Conservation (phyloP, 1,140 invertebrate species). For the Hydropsyche tenuis region DNA sequence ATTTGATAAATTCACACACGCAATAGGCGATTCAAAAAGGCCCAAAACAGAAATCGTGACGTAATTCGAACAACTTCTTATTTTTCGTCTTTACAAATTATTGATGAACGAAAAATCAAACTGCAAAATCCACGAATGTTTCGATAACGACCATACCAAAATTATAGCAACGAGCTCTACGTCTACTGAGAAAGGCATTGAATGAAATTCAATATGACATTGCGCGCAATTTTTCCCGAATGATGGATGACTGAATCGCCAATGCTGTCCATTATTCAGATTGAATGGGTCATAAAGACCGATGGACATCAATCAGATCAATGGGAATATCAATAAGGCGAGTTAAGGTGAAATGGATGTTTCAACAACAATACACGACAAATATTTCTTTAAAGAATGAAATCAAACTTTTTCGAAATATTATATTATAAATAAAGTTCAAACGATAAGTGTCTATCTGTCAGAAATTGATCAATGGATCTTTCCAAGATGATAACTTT, state of each 20-base stretch:
- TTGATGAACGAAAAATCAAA: background rate
- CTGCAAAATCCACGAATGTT: background rate
- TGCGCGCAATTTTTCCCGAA: slow-evolving; percentile 4
- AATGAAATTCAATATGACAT: slow-evolving; percentile 23
- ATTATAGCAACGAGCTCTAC: background rate
- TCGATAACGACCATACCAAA: background rate
- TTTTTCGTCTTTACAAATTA: slow-evolving; percentile 1
- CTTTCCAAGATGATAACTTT: too few relatives aligned
- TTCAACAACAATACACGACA: too few relatives aligned
- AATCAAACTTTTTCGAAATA: too few relatives aligned
- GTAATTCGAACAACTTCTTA: background rate
- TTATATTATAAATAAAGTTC: too few relatives aligned
- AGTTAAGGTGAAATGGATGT: background rate
- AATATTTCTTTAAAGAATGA: too few relatives aligned
- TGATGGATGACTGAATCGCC: slow-evolving; percentile 14
- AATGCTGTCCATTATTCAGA: slow-evolving; percentile 15
- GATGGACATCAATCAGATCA: slow-evolving; percentile 9
- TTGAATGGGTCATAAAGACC: slow-evolving; percentile 29
- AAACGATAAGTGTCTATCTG: too few relatives aligned
- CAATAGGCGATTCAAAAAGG: background rate
- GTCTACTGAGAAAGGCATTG: background rate
- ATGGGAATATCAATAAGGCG: slow-evolving; percentile 2
- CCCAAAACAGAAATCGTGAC: background rate
- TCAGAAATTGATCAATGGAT: too few relatives aligned
- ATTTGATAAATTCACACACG: slow-evolving; percentile 4